A percentile compares a stretch with the other conserved stretches of the same genome.
Conservation (phyloP, 2,888 invertebrate genomes). For the Cataglyphis rosenhaueri region DNA sequence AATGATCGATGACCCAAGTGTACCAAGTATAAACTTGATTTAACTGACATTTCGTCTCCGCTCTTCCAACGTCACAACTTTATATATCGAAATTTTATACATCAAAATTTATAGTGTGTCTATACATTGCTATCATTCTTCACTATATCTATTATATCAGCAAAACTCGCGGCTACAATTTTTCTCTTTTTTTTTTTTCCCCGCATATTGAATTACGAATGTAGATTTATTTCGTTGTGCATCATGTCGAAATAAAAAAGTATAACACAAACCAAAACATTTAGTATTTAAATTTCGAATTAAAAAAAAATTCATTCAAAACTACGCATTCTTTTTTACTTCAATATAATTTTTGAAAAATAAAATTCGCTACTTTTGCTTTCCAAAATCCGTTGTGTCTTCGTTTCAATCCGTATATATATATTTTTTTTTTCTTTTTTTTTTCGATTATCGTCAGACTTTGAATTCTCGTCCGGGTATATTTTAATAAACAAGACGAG, state of each 20-base stretch:
- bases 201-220: neutral
- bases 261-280: neutral
- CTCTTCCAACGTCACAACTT: neutral
- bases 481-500: conserved; percentile 25
- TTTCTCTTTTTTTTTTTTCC: neutral
- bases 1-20: conserved; percentile 27
- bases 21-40: conserved; percentile 28
- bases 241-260: too few relatives aligned
- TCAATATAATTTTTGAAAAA: neutral
- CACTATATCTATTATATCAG: neutral
- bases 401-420: neutral
- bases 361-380: too few relatives aligned
- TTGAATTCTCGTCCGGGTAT: neutral
- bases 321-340: neutral
- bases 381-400: neutral
- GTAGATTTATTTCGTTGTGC: neutral
- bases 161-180: neutral
- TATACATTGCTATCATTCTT: neutral
- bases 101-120: neutral
- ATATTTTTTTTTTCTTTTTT: neutral
- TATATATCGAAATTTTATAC: neutral
- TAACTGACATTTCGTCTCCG: conserved; percentile 22
- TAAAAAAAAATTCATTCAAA: neutral
- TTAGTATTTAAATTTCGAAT: neutral
- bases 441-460: neutral